Evolutionary conservation across 2,113 vertebrate genomes (phyloP), one percentile per base, ranked within the genome.

Genomic region (Neolamprologus variostigma): DNA sequence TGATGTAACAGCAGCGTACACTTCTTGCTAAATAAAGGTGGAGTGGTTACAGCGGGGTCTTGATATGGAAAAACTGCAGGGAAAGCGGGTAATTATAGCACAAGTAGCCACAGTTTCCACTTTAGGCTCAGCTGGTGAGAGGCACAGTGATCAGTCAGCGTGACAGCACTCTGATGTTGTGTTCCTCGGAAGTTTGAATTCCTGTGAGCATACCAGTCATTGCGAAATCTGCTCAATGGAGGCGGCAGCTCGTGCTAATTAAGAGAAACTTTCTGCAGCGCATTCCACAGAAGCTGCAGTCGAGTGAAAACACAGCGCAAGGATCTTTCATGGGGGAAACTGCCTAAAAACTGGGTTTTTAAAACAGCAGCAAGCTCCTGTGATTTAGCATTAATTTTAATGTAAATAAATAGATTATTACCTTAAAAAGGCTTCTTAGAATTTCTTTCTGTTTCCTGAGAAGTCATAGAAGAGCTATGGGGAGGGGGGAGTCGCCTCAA

Each of bases 151-250:
- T 82, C 80, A 55, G 31, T 83, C 85, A 37, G 47, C 59, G 37
- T 78, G 50, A 83, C 88, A 79, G 68, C 13, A 54, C 82, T 89
- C 88, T 87, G 88, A 93, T 89, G 81, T 84, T 63, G 84, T 54
- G 37, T 81, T 83, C 26, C 35, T 85, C 14, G 37, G 81, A 93
- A 86, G 71, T 82, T 55, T 76, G 45, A 61, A 88, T 76, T 83
- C 83, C 83, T 85, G 26, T 8, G 83, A 83, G 84, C 19, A 63
- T 83, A 50, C 13, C 37, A 85, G 84, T 82, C 55, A n/a, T 31
- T 68, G 63, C 79, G 40, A 35, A 66, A 79, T 86, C 85, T 83
- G 35, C 21, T 61, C 81, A 59, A 31, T 31, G 40, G 61, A 73
- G 68, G 35, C 53, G 45, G 40, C 86, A 45, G 82, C 86, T 82